These are phyloP conservation scores for Chrysemys picta DNA, from an alignment of 2,113 vertebrate genomes.

Conservation along the genomic window DNA sequence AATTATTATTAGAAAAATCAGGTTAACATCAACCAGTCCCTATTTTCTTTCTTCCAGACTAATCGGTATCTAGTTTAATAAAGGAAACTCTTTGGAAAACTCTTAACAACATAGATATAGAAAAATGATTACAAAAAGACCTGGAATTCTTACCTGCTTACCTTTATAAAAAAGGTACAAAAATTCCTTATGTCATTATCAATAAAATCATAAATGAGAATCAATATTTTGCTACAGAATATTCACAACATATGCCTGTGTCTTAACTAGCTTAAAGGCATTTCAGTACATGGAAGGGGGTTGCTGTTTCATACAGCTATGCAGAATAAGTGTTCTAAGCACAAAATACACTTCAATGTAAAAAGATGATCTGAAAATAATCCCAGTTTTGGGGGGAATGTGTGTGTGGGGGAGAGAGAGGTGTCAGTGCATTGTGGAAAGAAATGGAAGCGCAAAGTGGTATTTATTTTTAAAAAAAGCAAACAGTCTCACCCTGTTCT, in stretches of 20 bases:
- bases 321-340: not conserved
- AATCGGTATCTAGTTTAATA: slow-evolving; percentile 2
- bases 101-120: not conserved
- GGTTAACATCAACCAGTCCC: not conserved
- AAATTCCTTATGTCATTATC: not conserved
- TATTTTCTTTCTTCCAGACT: not conserved
- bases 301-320: not conserved
- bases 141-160: not conserved
- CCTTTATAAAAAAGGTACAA: not conserved
- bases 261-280: not conserved
- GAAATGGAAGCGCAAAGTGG: not conserved
- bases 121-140: not conserved
- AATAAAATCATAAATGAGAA: not conserved
- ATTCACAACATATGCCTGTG: not conserved
- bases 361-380: not conserved
- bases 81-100: not conserved
- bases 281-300: not conserved
- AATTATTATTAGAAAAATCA: slow-evolving; percentile 35
- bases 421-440: not conserved
- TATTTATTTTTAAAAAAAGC: slow-evolving; percentile 17
- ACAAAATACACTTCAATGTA: not conserved
- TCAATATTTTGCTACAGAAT: not conserved
- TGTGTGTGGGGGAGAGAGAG: no score
- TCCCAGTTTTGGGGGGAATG: not conserved
- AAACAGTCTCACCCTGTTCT: not conserved